These are phyloP conservation scores for Bostrychus sinensis DNA, from an alignment of 2,113 vertebrate genomes.

Conservation along the genomic window DNA sequence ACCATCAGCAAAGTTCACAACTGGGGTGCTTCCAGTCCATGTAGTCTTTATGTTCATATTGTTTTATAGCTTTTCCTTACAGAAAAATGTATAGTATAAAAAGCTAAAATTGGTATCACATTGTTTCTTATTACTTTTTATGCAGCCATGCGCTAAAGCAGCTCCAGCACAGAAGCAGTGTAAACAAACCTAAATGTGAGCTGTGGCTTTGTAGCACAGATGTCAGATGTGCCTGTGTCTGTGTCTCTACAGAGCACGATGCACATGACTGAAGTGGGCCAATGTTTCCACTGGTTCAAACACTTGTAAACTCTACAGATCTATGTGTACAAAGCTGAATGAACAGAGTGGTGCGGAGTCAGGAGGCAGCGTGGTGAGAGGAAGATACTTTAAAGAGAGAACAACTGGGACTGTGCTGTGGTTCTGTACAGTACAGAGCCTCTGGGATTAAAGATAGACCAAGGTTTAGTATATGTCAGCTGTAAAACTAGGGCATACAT, in stretches of 20 bases:
- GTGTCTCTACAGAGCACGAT: conserved; percentile 19
- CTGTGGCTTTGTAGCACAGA: conserved; percentile 16
- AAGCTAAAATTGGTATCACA: too few species aligned
- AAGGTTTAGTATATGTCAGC: not conserved
- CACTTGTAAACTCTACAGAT: conserved; percentile 4
- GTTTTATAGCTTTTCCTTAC: too few species aligned
- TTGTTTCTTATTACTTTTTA: not conserved
- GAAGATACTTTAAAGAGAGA: not conserved
- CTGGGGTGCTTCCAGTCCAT: too few species aligned
- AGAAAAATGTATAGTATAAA: too few species aligned
- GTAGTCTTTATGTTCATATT: too few species aligned
- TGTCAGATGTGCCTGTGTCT: conserved; percentile 30
- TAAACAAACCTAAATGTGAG: conserved; percentile 29
- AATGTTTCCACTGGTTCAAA: conserved; percentile 43
- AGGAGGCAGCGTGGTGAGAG: not conserved
- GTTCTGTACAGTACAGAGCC: not conserved
- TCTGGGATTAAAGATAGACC: not conserved
- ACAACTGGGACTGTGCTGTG: not conserved
- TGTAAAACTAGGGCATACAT: not conserved
- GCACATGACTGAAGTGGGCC: conserved; percentile 41
- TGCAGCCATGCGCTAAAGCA: conserved; percentile 17
- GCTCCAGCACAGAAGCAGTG: conserved; percentile 16
- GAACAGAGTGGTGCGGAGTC: not conserved
- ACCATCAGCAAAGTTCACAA: too few species aligned
- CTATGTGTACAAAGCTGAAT: conserved; percentile 1